Evolutionary conservation across 2,888 invertebrate species (phyloP), one percentile per base, ranked within the genome.

Genomic region (Blastobasis lacticolella): DNA sequence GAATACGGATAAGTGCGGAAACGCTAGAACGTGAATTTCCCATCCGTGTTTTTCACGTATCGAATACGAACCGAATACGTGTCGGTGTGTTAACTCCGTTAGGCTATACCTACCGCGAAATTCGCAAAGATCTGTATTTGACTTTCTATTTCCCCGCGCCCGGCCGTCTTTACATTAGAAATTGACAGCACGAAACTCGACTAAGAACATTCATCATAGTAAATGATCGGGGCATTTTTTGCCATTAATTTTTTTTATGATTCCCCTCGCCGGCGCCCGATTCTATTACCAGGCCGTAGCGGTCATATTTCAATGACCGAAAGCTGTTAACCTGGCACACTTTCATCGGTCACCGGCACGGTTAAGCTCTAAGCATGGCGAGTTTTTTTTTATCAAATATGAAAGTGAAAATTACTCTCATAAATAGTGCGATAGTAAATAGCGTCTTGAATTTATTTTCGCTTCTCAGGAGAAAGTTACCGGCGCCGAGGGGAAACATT

Each of bases 271-370:
- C 38, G 48, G 37, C 42, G 53, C 48, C 51, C 54, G 57, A 59
- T 63, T 61, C 55, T 69, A 65, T 59, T 50, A 10, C 55, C 23
- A 55, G 44, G 60, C 48, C 54, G 38, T 73, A 76, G 66, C 66
- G 64, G 52, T 62, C 58, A 74, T 64, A 67, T 62, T 72, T 56
- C 59, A 59, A 53, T 57, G 54, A 37, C 38, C 10, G 38, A 51
- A 38, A 41, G 46, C 49, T 63, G 52, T 59, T 54, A 55, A 60
- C 52, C 55, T 59, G 66, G 58, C 66, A 66, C 63, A 73, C 73
- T 77, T 74, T 75, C 72, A 65, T 72, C 67, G 75, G 73, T 73
- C 75, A 73, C 66, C 67, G 76, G 69, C 78, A 71, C 64, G 71
- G 67, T 67, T 71, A 59, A 63, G 64, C 57, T 64, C 61, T 62